A percentile compares a stretch with the other conserved stretches of the same genome.
Evolutionary conservation across 2,888 invertebrate genomes (phyloP).

Genomic region (Calliphora vomitoria): DNA sequence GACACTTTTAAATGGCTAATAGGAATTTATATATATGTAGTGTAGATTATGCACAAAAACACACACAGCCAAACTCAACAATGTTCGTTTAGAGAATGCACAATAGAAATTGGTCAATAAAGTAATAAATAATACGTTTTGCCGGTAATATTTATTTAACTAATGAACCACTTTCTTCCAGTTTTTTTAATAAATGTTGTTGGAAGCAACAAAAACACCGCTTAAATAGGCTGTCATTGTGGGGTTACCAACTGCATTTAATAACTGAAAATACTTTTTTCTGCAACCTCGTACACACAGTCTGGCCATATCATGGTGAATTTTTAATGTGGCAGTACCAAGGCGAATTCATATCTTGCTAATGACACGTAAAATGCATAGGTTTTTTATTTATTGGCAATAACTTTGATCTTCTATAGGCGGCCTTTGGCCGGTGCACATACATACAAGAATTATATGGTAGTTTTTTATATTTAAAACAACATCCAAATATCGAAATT

Average conservation of each 20-base stretch:
- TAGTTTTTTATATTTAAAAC: no score
- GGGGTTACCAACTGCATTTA: not conserved
- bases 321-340: not conserved
- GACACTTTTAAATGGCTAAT: conserved; percentile 26
- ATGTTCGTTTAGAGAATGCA: conserved; percentile 41
- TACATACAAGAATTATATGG: no score
- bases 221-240: conserved; percentile 52
- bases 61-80: not conserved
- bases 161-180: conserved; percentile 23
- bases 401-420: no score
- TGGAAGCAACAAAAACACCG: conserved; percentile 18
- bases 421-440: no score
- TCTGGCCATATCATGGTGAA: no score
- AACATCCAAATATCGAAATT: no score
- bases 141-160: conserved; percentile 41
- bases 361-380: no score
- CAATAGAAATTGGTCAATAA: conserved; percentile 26
- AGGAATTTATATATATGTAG: conserved; percentile 1
- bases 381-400: no score
- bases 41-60: conserved; percentile 29
- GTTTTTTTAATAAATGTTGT: conserved; percentile 49
- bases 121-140: conserved; percentile 15
- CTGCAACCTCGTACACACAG: no score
- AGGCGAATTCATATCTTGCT: no score
- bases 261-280: not conserved